Base-by-base conservation (phyloP, 1,140 invertebrate genomes). In the Procambarus clarkii region DNA sequence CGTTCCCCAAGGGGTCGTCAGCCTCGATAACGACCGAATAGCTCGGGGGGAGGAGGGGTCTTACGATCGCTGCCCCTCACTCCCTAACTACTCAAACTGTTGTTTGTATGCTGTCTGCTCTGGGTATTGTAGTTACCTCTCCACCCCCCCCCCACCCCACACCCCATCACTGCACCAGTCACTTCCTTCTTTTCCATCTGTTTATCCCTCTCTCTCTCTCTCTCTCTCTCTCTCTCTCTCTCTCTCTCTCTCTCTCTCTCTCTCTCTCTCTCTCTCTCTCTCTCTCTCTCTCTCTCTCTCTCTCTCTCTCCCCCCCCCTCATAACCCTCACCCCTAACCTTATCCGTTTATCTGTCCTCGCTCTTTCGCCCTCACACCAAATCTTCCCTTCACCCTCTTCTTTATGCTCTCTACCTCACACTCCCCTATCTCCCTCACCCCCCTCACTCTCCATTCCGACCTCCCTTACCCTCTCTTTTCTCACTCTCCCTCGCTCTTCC, bases 1-100 rank as follows among this genome's bases (percentile, higher is more conserved):
- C 82, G 64, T 45, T 85, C 82, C 82, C 82, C 45, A 34, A 85
- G 82, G 82, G 82, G 82, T 85, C 82, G 82, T 85, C 64, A 85
- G 82, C 60, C 60, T 60, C 24, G 82, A 85, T 83, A 83, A 83
- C 81, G 81, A 83, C 58, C 58, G 54, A 83, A 83, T 83, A 69
- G 81, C 60, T 45, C 24, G 24, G 54, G 15, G 64, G 21, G 64
- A 18, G 21, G 64, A 69, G 2, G 21, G 64, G 64, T n/a, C 21
- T 5, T 21, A n/a, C 64, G 15, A 18, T 21, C 64, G 64, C 18
- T 69, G 1, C 64, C 64, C 21, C 64, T 4, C 21, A 11, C 21
- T 69, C 15, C 18, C 15, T 69, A 11, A 18, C 64, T 69, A 34
- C 34, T 34, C 34, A 34, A 34, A 34, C 34, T 34, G 34, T 34